Evolutionary conservation across 2,113 vertebrate genomes (phyloP).

Genomic region (Antechinus stuartii): DNA sequence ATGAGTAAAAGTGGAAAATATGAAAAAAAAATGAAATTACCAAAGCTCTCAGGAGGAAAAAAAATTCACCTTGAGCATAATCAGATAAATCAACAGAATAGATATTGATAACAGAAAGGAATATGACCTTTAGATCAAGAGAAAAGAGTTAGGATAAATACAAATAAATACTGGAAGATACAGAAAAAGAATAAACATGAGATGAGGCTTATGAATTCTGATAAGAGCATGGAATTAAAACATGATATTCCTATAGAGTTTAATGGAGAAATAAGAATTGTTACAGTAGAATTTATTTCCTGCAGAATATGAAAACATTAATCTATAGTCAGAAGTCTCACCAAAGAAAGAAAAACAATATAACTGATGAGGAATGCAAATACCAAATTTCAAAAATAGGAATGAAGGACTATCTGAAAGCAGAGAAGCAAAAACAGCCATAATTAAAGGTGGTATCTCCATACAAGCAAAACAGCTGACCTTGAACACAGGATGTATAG

Average conservation of each 20-base stretch:
- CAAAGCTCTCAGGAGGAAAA: neutral
- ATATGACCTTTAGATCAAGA: neutral
- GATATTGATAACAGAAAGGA: neutral
- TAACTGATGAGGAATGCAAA: neutral
- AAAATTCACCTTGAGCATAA: neutral
- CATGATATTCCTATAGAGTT: neutral
- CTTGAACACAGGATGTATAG: neutral
- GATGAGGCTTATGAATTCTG: neutral
- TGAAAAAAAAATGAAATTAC: neutral
- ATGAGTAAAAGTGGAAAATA: neutral
- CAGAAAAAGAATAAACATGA: neutral
- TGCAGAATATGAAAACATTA: neutral
- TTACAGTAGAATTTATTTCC: neutral
- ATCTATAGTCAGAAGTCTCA: neutral
- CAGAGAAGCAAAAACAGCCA: neutral
- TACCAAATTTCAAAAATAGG: neutral
- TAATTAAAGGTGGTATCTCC: neutral
- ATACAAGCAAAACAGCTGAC: neutral
- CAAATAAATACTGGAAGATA: neutral
- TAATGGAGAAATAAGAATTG: neutral
- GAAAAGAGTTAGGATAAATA: neutral
- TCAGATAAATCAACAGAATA: neutral
- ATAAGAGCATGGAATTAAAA: neutral
- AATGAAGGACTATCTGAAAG: neutral
- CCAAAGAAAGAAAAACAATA: neutral